Conservation (phyloP, 2,888 invertebrate genomes). For the Xanthia icteritia region DNA sequence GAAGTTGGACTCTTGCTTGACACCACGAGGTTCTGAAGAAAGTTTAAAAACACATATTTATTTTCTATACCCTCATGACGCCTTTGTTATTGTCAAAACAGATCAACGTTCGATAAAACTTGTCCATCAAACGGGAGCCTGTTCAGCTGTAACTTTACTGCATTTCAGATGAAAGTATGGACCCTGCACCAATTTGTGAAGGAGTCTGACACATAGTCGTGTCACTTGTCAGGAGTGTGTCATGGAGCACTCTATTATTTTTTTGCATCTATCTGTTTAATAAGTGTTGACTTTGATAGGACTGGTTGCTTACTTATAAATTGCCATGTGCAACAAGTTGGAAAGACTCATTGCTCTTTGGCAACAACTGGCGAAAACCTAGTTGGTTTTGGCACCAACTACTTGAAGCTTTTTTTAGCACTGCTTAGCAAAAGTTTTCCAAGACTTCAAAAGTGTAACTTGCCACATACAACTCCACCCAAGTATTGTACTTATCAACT, state of each 20-base stretch:
- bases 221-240: too few species aligned
- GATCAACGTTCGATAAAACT: too few species aligned
- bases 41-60: background rate
- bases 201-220: too few species aligned
- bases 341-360: background rate
- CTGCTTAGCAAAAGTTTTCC: too few species aligned
- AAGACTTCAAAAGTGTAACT: background rate
- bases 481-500: background rate
- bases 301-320: background rate
- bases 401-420: background rate
- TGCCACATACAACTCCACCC: background rate
- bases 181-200: too few species aligned
- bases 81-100: background rate
- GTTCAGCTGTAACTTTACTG: background rate
- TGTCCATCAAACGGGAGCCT: too few species aligned
- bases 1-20: slow-evolving; percentile 81
- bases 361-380: too few species aligned
- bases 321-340: background rate
- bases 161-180: too few species aligned
- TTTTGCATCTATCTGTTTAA: background rate
- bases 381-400: background rate
- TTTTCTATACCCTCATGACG: background rate
- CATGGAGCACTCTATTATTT: too few species aligned
- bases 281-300: background rate
- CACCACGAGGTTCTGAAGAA: slow-evolving; percentile 74